A percentile compares a stretch with the other conserved stretches of the same genome.
phyloP scores from a whole-genome alignment of 2,797 vertebrate species.

The Perdix hodgsoniae region DNA sequence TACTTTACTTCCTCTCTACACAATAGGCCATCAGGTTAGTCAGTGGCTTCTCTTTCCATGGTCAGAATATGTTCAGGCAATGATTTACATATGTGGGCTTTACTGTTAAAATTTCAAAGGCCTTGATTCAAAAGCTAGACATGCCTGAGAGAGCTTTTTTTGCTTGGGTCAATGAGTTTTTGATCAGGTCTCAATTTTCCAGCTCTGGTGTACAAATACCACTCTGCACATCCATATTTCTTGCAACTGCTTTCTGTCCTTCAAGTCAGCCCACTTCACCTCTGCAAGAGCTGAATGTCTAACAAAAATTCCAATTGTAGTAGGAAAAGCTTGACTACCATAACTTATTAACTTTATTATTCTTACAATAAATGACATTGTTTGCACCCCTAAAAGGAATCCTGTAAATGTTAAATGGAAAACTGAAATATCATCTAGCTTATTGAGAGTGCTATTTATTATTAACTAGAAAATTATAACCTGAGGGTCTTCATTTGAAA shows the following conservation, averaged over 20 bases:
- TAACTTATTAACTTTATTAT: constrained; percentile 41
- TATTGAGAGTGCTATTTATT: constrained; percentile 15
- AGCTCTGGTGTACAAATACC: background rate
- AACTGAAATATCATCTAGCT: constrained; percentile 25
- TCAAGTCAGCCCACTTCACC: background rate
- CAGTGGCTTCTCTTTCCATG: background rate
- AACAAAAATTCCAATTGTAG: background rate
- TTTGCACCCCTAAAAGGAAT: background rate
- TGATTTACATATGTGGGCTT: background rate
- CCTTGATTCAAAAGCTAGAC: background rate
- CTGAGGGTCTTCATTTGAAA: constrained; percentile 20
- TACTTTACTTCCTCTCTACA: background rate
- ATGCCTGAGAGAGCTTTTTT: background rate
- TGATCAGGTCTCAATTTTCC: background rate
- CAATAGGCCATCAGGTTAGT: background rate
- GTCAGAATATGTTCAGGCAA: background rate
- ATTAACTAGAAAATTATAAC: constrained; percentile 35
- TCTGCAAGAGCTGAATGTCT: background rate
- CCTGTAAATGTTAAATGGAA: background rate
- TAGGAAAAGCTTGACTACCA: background rate
- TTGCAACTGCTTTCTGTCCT: background rate
- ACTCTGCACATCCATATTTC: background rate
- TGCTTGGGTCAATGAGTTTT: background rate
- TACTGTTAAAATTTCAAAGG: background rate
- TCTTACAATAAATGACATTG: constrained; percentile 21